Evolutionary conservation across 2,797 vertebrate species (phyloP), one percentile per base, ranked within the genome.

Genomic region (Bradypodion pumilum): DNA sequence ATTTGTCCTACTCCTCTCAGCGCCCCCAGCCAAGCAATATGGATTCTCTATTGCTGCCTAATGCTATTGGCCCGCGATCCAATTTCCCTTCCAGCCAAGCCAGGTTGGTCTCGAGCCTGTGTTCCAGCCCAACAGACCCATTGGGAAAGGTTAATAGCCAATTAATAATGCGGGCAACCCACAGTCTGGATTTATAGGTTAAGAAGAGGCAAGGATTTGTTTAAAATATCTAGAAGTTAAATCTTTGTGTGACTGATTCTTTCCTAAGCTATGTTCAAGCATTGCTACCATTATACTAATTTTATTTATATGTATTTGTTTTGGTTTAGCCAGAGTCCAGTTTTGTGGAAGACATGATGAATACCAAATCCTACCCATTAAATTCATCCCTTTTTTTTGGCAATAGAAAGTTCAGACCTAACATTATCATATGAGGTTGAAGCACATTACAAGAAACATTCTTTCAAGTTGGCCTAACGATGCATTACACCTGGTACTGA

Each of bases 391-490:
- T 21, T 21, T 21, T 21, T 21, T 21, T 19, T 21, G 21, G 21
- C 52, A 56, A 19, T 56, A 4, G 15, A 56, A 56, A 19, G 52
- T 56, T 15, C 52, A 23, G 52, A 35, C 32, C 9, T 42, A 65
- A 86, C 52, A 46, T 81, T 0, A 0, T 6, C 78, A 66, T 4
- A 13, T 3, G 0, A 19, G 40, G 10, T 76, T 65, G 37, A 89
- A 46, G 72, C 29, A 25, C 44, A 69, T 80, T 80, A 5, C 13
- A 49, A 63, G 59, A 15, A 49, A 40, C 4, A 80, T 29, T 74
- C 32, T 85, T 83, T 62, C 56, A 88, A 86, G 78, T 3, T 1
- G 0, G 3, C 81, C 90, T 85, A 75, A 88, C 46, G 56, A 44
- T 66, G 40, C 37, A 2, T 0, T 0, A 52, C 81, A 84, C 32